Evolutionary conservation across 2,797 vertebrate genomes (phyloP).

Genomic region (Discoglossus pictus): DNA sequence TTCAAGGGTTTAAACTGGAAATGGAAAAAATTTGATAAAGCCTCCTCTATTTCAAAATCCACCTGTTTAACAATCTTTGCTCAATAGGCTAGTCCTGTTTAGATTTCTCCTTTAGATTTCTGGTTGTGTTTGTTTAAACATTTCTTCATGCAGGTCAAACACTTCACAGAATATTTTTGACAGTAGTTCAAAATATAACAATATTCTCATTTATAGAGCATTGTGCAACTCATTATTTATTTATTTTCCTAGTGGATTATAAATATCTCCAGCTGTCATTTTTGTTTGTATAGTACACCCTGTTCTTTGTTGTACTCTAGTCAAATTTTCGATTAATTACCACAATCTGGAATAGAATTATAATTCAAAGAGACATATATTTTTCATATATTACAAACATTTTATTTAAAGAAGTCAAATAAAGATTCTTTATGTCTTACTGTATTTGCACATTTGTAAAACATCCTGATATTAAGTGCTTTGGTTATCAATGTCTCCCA

Average conservation of each 20-base stretch:
- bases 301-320: conserved; percentile 1
- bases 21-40: too few relatives aligned
- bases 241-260: not conserved
- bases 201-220: conserved; percentile 33
- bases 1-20: too few relatives aligned
- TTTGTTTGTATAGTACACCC: conserved; percentile 22
- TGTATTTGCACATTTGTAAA: too few relatives aligned
- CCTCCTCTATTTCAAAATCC: conserved; percentile 1
- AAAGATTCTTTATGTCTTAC: too few relatives aligned
- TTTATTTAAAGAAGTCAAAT: too few relatives aligned
- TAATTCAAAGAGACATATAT: too few relatives aligned
- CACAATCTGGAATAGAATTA: too few relatives aligned
- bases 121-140: conserved; percentile 34
- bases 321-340: too few relatives aligned
- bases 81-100: not conserved
- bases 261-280: conserved; percentile 1
- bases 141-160: conserved; percentile 24
- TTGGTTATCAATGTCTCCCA: too few relatives aligned
- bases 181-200: conserved; percentile 30
- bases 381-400: too few relatives aligned
- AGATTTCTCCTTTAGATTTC: conserved; percentile 28
- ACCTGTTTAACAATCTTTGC: not conserved
- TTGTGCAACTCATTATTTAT: conserved; percentile 26
- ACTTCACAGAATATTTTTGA: conserved; percentile 36
- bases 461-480: too few relatives aligned